Conservation (phyloP, 2,888 invertebrate genomes). For the Leptinotarsa peninsularis region DNA sequence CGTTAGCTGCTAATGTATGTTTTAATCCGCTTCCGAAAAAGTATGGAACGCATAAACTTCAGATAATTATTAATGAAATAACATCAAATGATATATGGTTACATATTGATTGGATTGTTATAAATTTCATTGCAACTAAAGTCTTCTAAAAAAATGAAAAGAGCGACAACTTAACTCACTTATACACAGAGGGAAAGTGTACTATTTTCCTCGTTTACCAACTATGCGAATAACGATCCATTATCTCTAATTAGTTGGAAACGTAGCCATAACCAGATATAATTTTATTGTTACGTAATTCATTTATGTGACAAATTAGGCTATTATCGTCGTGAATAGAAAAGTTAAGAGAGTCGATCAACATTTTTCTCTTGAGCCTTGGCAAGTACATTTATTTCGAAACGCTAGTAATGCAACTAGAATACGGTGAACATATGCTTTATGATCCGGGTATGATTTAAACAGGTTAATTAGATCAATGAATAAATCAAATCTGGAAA, state of each 20-base stretch:
- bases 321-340: not conserved
- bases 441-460: no score
- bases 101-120: not conserved
- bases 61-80: not conserved
- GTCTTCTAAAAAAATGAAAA: not conserved
- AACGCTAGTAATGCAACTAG: not conserved
- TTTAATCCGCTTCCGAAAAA: no score
- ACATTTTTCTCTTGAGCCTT: not conserved
- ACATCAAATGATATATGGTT: not conserved
- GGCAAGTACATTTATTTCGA: not conserved
- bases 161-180: conserved; percentile 4
- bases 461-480: no score
- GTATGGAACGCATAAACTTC: no score
- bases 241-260: conserved; percentile 8
- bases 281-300: conserved; percentile 23
- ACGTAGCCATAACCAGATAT: not conserved
- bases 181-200: conserved; percentile 8
- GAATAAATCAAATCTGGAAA: no score
- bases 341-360: not conserved
- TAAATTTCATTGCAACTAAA: not conserved
- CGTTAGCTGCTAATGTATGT: no score
- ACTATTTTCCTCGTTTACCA: conserved; percentile 8
- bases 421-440: not conserved
- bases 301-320: conserved; percentile 24
- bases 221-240: not conserved